Conservation (phyloP, 2,888 invertebrate species). For the Eucera pruinosa region DNA sequence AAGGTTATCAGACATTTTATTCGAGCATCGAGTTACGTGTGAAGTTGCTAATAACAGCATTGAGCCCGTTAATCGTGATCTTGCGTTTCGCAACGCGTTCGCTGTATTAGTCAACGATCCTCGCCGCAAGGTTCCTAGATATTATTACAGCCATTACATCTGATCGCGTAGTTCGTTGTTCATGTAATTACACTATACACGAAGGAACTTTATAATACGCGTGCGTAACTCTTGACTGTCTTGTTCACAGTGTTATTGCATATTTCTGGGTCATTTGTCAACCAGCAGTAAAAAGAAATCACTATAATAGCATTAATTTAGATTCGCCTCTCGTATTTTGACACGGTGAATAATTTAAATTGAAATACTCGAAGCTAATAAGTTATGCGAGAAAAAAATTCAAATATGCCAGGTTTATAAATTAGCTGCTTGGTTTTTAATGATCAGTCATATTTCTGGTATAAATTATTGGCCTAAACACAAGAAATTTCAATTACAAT, state of each 20-base stretch:
- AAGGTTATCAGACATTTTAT: too few relatives aligned
- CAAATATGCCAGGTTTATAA: not conserved
- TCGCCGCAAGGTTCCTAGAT: not conserved
- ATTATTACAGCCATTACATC: conserved; percentile 39
- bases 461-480: too few relatives aligned
- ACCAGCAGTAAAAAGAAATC: conserved; percentile 10
- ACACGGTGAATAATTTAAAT: not conserved
- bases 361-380: not conserved
- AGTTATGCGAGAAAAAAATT: not conserved
- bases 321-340: too few relatives aligned
- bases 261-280: not conserved
- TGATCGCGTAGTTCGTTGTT: conserved; percentile 29
- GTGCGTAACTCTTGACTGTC: not conserved
- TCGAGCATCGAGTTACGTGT: not conserved
- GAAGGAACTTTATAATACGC: not conserved
- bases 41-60: not conserved
- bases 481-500: too few relatives aligned
- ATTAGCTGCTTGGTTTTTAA: too few relatives aligned
- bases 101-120: not conserved
- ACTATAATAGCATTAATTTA: too few relatives aligned
- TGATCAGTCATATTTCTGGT: not conserved
- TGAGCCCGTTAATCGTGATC: not conserved
- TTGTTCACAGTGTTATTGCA: conserved; percentile 4
- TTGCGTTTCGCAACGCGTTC: not conserved
- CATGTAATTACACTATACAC: conserved; percentile 27